Evolutionary conservation across 2,113 vertebrate genomes (phyloP).

Genomic region (Carlito syrichta): DNA sequence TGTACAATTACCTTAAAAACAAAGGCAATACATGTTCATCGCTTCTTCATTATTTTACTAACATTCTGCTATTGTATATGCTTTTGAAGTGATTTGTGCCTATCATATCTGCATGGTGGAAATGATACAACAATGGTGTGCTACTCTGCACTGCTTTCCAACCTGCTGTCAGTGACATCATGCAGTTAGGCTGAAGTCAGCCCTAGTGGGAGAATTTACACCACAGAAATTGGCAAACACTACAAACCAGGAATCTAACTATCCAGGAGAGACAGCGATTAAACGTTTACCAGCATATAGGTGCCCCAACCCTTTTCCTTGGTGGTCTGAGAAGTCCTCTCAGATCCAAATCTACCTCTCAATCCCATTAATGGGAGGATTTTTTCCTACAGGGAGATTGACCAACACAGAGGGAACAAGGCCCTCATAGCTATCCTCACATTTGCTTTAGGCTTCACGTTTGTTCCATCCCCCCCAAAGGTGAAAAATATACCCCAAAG

Average conservation of each 20-base stretch:
- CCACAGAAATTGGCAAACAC: neutral
- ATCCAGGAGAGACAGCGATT: fast-evolving
- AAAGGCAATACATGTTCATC: neutral
- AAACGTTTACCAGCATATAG: fast-evolving
- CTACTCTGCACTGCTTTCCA: fast-evolving
- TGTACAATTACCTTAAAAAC: neutral
- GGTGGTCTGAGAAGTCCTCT: neutral
- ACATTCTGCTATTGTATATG: fast-evolving
- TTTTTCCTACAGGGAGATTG: neutral
- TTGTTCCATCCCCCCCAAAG: constrained; percentile 17
- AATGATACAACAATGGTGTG: fast-evolving
- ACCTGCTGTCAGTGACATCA: fast-evolving
- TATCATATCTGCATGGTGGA: neutral
- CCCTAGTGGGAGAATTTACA: neutral
- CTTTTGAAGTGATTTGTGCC: neutral
- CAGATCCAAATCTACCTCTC: neutral
- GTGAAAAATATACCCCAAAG: constrained; percentile 69
- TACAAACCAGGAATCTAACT: neutral
- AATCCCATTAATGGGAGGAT: fast-evolving
- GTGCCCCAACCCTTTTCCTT: neutral
- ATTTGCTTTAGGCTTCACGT: neutral
- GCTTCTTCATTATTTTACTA: neutral
- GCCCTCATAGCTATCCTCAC: neutral
- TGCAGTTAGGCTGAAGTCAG: neutral
- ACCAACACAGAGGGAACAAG: neutral